Evolutionary conservation across 2,888 invertebrate species (phyloP), one percentile per base, ranked within the genome.

Genomic region (Xanthostigma xanthostigma): DNA sequence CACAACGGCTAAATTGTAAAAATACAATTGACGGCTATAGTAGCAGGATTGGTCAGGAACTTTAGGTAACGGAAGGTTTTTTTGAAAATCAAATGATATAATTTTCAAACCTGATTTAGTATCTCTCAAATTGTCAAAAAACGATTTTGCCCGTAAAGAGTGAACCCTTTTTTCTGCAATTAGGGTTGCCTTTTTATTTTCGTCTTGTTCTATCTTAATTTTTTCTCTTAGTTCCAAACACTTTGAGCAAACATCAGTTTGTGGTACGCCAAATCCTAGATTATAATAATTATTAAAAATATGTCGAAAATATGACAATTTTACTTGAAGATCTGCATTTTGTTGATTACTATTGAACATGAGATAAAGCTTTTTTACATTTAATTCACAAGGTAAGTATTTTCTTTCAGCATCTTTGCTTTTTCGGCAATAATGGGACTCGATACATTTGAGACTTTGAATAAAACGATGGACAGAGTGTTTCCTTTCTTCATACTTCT

Each of bases 41-140:
- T 51, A 53, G 14, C 50, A 50, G 12, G 41, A 47, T 39, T 58
- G 59, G 17, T 57, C 56, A 40, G 57, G 56, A n/a, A 58, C 45
- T 41, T 53, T 53, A 11, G 57, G 58, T 17, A 59, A 44, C 9
- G 53, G 40, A 45, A 57, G 14, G 41, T 55, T 55, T 43, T 51
- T 50, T 51, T 54, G 53, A 37, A 50, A 56, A 49, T 56, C 57
- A 39, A 60, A 57, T 17, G 53, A 54, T 39, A 58, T 48, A 12
- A 53, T 55, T 52, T 50, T 54, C 41, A 49, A 36, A 41, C 50
- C 52, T 33, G 49, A 43, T 39, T 49, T 44, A 34, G 47, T 49
- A 41, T 53, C 50, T 46, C 54, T 52, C 36, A 59, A 46, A 34
- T 52, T 49, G 27, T 53, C 36, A 43, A 17, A 17, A 17, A 53